Percentiles rank a stretch among this genome's conserved stretches.
Conservation (phyloP, 2,113 vertebrate genomes). For the Vulpes lagopus region DNA sequence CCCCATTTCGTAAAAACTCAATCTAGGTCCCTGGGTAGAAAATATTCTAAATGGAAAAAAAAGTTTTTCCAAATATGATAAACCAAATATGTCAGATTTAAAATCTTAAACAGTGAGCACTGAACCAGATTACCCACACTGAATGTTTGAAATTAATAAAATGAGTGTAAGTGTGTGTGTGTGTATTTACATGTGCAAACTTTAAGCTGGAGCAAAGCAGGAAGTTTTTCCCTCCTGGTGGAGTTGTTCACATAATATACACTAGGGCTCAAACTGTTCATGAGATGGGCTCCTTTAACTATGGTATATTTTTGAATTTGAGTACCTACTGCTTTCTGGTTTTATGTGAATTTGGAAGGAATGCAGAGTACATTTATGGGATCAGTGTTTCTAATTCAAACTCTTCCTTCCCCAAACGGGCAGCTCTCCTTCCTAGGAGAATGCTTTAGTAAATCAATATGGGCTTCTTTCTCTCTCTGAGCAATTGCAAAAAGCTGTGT, state of each 20-base stretch:
- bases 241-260: not conserved
- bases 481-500: not conserved
- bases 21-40: slow-evolving; percentile 22
- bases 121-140: not conserved
- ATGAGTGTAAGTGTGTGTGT: not conserved
- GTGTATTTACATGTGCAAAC: not conserved
- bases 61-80: not conserved
- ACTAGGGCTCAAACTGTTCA: not conserved
- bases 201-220: not conserved
- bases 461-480: not conserved
- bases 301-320: not conserved
- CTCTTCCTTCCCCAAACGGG: not conserved
- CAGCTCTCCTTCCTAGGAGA: not conserved
- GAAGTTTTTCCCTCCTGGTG: not conserved
- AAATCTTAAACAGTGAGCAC: not conserved
- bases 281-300: not conserved
- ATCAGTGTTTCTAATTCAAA: not conserved
- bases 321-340: not conserved
- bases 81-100: slow-evolving; percentile 31
- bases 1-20: slow-evolving; percentile 14
- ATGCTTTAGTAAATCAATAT: not conserved
- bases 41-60: slow-evolving; percentile 3
- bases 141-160: slow-evolving; percentile 12
- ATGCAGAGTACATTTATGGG: not conserved
- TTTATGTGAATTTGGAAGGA: not conserved